Evolutionary conservation across 2,888 invertebrate species (phyloP).

Genomic region (Antitype chi): DNA sequence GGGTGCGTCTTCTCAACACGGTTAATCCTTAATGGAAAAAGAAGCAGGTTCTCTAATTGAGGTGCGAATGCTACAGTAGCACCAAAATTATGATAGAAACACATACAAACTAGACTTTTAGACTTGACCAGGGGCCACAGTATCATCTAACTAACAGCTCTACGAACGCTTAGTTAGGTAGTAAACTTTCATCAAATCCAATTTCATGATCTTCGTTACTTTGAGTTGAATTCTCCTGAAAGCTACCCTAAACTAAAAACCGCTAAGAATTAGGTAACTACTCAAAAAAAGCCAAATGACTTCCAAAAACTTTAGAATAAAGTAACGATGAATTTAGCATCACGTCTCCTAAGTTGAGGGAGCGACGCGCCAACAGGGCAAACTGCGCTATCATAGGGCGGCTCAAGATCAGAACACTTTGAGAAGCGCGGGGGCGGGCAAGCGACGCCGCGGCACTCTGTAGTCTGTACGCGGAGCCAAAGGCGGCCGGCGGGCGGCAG

Average conservation of each 20-base stretch:
- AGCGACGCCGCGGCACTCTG: slow-evolving; percentile 81
- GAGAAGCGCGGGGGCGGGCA: slow-evolving; percentile 85
- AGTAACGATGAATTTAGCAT: slow-evolving; percentile 79
- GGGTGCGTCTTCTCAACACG: neutral
- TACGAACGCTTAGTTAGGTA: neutral
- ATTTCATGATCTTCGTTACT: neutral
- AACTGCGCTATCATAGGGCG: slow-evolving; percentile 80
- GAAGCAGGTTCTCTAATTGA: neutral
- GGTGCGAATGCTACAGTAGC: neutral
- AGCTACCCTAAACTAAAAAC: slow-evolving; percentile 7
- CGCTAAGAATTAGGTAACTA: neutral
- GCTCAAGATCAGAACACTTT: slow-evolving; percentile 70
- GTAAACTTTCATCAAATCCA: neutral
- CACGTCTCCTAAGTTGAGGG: slow-evolving; percentile 70
- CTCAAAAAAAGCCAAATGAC: slow-evolving; percentile 6
- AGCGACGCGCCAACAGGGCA: slow-evolving; percentile 58
- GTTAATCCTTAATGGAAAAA: neutral
- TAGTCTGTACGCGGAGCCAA: slow-evolving; percentile 67
- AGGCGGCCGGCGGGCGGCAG: slow-evolving; percentile 78
- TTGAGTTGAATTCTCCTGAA: neutral
- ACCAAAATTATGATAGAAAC: neutral
- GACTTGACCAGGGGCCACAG: too few relatives aligned
- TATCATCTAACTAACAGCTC: neutral
- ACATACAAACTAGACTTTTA: neutral
- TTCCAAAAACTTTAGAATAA: slow-evolving; percentile 37